Evolutionary conservation across 2,888 invertebrate genomes (phyloP), one percentile per base, ranked within the genome.

Genomic region (Ischnura elegans): DNA sequence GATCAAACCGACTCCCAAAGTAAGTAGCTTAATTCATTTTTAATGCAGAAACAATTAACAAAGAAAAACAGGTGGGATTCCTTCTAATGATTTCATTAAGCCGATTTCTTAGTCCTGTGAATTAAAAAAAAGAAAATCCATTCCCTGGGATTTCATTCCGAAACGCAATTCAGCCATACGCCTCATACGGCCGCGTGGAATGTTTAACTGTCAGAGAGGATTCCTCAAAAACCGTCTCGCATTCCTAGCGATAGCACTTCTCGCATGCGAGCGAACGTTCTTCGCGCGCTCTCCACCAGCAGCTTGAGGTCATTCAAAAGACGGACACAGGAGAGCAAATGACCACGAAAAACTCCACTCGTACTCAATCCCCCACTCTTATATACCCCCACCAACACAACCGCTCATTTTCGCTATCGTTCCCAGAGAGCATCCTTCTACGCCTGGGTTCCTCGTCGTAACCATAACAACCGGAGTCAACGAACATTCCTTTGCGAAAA

Each of bases 321-420:
- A 51, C 47, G 51, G 13, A n/a, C 61, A 16, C 47, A 47, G 47
- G 47, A 47, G 4, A 5, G 10, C 76, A 25, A 8, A 76, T 76
- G 2, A 76, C 10, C 36, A n/a, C 61, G 36, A 36, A 13, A 29
- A 19, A 1, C 66, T 1, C 66, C 29, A 4, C 66, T n/a, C 5
- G 66, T 8, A 66, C 10, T 55, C 87, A 87, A n/a, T 47, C 51
- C 47, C 42, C 43, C 43, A 61, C 61, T 61, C 90, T 90, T 55
- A 55, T 16, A 2, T 2, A 13, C 51, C 8, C 51, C 13, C 51
- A 51, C 51, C 51, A 51, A 3, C 87, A 0, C 51, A 21, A 1
- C 29, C 87, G 3, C 51, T 46, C 87, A 25, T 51, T 0, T 47
- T 13, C 36, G 42, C 87, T 51, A n/a, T 87, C 6, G 13, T 0